Percentiles rank a stretch among this genome's conserved stretches.
These are phyloP conservation scores for Okamejei kenojei DNA, from an alignment of 2,797 vertebrate genomes.

Conservation along the genomic window DNA sequence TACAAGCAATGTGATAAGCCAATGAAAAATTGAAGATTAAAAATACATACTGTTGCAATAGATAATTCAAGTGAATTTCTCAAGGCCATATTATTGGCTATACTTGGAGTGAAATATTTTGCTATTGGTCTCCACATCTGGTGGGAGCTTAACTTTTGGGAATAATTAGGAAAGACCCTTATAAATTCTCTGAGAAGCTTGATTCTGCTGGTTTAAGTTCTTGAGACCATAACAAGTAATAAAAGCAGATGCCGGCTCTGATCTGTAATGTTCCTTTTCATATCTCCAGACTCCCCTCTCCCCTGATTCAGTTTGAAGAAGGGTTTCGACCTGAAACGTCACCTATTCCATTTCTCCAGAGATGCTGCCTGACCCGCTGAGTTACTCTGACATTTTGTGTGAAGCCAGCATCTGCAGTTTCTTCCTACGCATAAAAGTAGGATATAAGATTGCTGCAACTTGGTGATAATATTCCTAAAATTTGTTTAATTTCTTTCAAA, in stretches of 20 bases:
- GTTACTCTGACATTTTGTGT: no score
- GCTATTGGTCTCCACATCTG: no score
- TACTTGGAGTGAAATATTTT: no score
- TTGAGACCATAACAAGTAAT: background rate
- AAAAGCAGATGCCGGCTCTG: background rate
- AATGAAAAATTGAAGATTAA: background rate
- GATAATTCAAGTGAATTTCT: background rate
- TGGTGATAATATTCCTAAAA: background rate
- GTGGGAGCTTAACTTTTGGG: background rate
- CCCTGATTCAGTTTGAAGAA: no score
- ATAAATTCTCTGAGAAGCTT: background rate
- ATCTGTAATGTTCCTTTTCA: no score
- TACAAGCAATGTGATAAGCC: background rate
- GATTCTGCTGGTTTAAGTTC: background rate
- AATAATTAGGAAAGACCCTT: background rate
- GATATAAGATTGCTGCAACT: background rate
- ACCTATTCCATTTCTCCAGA: no score
- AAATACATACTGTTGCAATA: background rate
- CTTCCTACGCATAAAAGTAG: no score
- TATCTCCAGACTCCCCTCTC: no score
- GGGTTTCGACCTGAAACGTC: no score
- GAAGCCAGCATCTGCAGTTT: no score
- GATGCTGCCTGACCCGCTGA: no score
- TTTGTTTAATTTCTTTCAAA: background rate
- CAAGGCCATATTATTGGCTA: background rate